Conservation (phyloP, 2,113 vertebrate species). For the Stegastes partitus region DNA sequence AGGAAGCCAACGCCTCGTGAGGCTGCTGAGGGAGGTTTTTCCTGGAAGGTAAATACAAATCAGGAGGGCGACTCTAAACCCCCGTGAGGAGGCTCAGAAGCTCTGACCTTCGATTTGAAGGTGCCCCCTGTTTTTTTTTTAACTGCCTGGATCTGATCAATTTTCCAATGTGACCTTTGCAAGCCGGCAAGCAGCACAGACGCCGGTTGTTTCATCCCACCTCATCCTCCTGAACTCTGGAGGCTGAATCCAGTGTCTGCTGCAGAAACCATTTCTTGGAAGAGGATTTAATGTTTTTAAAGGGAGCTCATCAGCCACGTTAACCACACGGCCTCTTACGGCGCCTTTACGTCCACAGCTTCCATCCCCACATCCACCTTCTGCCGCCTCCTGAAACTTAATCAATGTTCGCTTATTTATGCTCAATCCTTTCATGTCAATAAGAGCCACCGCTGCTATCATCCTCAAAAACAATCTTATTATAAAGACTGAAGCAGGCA, state of each 20-base stretch:
- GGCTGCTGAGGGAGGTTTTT: conserved; percentile 23
- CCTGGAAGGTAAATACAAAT: conserved; percentile 9
- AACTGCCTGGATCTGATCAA: conserved; percentile 19
- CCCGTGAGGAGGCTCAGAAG: neutral
- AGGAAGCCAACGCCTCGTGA: conserved; percentile 1
- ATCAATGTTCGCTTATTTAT: too few species aligned
- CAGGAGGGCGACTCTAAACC: neutral
- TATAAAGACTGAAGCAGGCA: neutral
- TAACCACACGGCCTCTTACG: neutral
- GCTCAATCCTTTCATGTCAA: conserved; percentile 25
- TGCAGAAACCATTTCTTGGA: conserved; percentile 11
- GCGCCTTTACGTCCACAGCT: neutral
- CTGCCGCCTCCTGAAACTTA: conserved; percentile 1
- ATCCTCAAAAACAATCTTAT: neutral
- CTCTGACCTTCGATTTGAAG: conserved; percentile 21
- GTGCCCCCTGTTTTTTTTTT: conserved; percentile 5
- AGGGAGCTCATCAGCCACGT: neutral
- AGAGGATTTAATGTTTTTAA: conserved; percentile 1
- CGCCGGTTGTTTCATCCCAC: neutral
- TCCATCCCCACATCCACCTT: neutral
- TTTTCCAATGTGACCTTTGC: conserved; percentile 58
- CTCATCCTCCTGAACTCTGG: conserved; percentile 34
- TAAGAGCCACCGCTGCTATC: conserved; percentile 1
- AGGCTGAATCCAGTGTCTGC: neutral
- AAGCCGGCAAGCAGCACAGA: neutral